phyloP scores from a whole-genome alignment of 1,140 invertebrate genomes.

The Conus betulinus region DNA sequence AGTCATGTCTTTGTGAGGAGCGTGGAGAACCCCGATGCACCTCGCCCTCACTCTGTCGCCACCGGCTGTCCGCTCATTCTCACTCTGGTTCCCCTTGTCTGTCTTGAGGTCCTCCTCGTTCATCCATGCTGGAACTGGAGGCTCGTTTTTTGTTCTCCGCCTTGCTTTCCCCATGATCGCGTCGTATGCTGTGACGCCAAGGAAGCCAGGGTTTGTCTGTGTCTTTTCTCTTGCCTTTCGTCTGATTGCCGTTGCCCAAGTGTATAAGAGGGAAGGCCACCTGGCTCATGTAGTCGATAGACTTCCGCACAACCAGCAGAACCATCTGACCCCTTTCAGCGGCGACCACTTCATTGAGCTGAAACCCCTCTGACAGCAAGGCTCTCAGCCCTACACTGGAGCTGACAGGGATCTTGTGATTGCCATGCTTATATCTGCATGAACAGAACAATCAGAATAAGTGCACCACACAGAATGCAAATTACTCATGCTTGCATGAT shows the following conservation, averaged over 20 bases:
- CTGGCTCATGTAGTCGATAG: slow-evolving; percentile 28
- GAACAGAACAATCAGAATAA: neutral
- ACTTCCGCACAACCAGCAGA: slow-evolving; percentile 34
- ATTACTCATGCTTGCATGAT: neutral
- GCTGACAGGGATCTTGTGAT: slow-evolving; percentile 13
- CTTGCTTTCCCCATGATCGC: neutral
- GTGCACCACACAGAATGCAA: neutral
- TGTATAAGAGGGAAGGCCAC: slow-evolving; percentile 39
- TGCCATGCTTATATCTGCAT: slow-evolving; percentile 33
- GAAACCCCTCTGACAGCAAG: slow-evolving; percentile 21
- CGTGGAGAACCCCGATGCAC: slow-evolving; percentile 26
- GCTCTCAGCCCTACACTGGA: slow-evolving; percentile 12
- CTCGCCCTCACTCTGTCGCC: neutral
- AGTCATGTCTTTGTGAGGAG: slow-evolving; percentile 42
- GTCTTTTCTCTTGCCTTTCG: neutral
- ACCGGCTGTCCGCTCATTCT: neutral
- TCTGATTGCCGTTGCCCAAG: neutral
- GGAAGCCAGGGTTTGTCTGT: neutral
- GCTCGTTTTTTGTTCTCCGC: neutral
- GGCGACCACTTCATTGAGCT: slow-evolving; percentile 25
- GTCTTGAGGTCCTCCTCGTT: neutral
- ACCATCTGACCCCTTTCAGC: slow-evolving; percentile 21
- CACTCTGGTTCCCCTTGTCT: neutral
- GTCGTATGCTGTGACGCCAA: neutral
- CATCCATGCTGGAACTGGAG: neutral